Conservation (phyloP, 1,140 invertebrate genomes). For the Drosophila parabipectinata region DNA sequence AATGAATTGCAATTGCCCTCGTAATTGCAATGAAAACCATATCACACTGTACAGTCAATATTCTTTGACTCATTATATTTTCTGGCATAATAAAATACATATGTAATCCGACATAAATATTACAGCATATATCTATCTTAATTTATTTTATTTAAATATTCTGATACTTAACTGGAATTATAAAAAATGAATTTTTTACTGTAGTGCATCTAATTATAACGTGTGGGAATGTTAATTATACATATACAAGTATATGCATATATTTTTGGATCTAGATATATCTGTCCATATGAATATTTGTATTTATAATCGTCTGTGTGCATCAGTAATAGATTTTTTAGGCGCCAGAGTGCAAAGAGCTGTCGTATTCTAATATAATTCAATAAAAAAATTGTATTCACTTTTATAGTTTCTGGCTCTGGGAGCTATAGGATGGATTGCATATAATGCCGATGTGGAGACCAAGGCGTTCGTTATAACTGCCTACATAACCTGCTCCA, state of each 20-base stretch:
- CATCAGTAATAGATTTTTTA: background rate
- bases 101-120: background rate
- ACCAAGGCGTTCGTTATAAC: conserved; percentile 61
- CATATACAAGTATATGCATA: background rate
- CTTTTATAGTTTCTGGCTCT: conserved; percentile 59
- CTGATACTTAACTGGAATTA: too few relatives aligned
- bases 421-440: conserved; percentile 69
- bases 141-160: too few relatives aligned
- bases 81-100: too few relatives aligned
- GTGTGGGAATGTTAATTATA: background rate
- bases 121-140: background rate
- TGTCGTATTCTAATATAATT: background rate
- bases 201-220: background rate
- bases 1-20: conserved; percentile 55
- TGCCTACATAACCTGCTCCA: conserved; percentile 50
- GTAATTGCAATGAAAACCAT: conserved; percentile 38
- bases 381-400: background rate
- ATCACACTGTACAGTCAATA: conserved; percentile 11
- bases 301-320: background rate
- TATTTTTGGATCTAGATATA: background rate
- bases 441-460: conserved; percentile 64
- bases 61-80: background rate
- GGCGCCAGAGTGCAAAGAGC: background rate
- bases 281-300: too few relatives aligned
- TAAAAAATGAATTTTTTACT: background rate